Base-by-base conservation (phyloP, 2,113 vertebrate species). In the Chrysemys picta region DNA sequence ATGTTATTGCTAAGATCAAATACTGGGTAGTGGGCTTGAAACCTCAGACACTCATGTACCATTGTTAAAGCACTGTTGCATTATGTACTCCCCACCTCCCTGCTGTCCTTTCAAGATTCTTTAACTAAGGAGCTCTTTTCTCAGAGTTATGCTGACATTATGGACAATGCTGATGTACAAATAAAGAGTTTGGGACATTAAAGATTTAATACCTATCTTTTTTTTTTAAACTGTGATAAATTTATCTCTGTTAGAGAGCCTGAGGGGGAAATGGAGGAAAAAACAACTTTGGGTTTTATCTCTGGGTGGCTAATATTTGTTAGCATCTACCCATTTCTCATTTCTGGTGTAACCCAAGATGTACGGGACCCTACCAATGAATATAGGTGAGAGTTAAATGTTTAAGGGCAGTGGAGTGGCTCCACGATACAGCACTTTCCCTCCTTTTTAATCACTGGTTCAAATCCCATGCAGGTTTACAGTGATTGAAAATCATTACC, bases 1-100 rank as follows among this genome's bases (percentile, higher is more conserved):
- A 95, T 92, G 92, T 97, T 98, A 96, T 96, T 94, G 98, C 98
- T 98, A 95, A 98, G 97, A 90, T 19, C 27, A 97, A 97, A 97
- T 93, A 95, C 93, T 84, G 97, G 97, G 96, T 89, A 98, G 94
- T 96, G 97, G 96, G 88, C 91, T 89, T 57, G 62, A 97, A 96
- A 97, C 90, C 87, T 95, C 92, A 95, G 89, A 69, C 88, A 56
- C 86, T 96, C 91, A 96, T 91, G 80, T 95, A 84, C 91, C 97
- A 96, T 97, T 95, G 76, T 87, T 94, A 95, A 65, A 90, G 91
- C 96, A 91, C 95, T 50, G 85, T 92, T 88, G 88, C 93, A 94
- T 97, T 93, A 80, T 54, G n/a, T 94, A 97, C 92, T 95, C 57
- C 87, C 62, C 75, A 91, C 96, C 93, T 90, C 80, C 50, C 90